Evolutionary conservation across 2,113 vertebrate species (phyloP).

Genomic region (Osmerus eperlanus): DNA sequence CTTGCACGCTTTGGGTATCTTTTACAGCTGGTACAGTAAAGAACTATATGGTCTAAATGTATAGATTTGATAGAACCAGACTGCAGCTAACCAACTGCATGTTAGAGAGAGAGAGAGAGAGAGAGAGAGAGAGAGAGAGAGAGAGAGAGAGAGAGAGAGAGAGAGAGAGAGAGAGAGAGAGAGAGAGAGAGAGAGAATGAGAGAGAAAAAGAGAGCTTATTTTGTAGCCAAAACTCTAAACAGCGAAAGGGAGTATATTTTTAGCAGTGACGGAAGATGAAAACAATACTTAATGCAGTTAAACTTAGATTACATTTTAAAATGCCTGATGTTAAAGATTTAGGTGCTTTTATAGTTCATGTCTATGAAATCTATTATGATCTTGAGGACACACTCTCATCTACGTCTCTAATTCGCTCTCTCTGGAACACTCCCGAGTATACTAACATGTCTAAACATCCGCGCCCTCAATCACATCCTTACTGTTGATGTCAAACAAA

Average conservation of each 20-base stretch:
- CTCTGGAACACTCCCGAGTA: constrained; percentile 14
- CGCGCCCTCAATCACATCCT: not conserved
- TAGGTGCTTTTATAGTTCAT: constrained; percentile 25
- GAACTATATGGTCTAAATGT: constrained; percentile 27
- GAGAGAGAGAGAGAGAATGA: too few relatives aligned
- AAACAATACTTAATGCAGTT: constrained; percentile 21
- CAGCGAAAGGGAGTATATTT: not conserved
- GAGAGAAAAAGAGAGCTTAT: not conserved
- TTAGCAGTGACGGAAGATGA: not conserved
- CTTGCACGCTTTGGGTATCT: constrained; percentile 35
- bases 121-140: too few relatives aligned
- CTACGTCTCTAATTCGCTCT: not conserved
- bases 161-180: too few relatives aligned
- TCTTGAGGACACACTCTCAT: constrained; percentile 24
- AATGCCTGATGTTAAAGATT: constrained; percentile 41
- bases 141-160: too few relatives aligned
- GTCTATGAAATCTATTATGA: constrained; percentile 30
- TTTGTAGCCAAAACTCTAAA: not conserved
- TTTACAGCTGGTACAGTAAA: constrained; percentile 42
- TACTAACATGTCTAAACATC: constrained; percentile 15
- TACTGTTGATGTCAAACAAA: not conserved
- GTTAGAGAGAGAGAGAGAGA: too few relatives aligned
- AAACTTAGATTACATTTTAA: constrained; percentile 38
- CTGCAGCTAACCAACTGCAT: too few relatives aligned
- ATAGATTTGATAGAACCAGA: too few relatives aligned